A percentile compares a stretch with the other conserved stretches of the same genome.
Evolutionary conservation across 2,888 invertebrate species (phyloP).

Genomic region (Callosobruchus maculatus): DNA sequence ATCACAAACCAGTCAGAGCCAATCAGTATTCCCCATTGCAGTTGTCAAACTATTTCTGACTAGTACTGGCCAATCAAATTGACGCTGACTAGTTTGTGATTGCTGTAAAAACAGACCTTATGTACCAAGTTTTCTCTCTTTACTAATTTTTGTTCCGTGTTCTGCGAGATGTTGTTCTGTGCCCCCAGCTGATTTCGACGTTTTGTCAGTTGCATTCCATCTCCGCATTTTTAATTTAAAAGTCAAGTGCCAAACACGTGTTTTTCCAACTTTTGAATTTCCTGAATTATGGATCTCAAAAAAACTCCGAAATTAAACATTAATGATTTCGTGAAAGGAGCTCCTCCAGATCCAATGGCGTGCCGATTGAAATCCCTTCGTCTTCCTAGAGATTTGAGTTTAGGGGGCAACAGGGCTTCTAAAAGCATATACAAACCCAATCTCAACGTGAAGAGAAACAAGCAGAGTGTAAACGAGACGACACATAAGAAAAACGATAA

Average conservation of each 20-base stretch:
- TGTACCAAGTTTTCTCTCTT: no score
- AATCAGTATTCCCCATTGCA: no score
- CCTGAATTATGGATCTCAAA: not conserved
- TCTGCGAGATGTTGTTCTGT: not conserved
- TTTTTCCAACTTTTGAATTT: not conserved
- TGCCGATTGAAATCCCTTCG: constrained; percentile 38
- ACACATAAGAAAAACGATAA: not conserved
- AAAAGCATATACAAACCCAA: constrained; percentile 44
- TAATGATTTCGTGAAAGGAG: not conserved
- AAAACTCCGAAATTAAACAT: not conserved
- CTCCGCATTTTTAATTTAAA: not conserved
- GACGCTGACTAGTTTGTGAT: no score
- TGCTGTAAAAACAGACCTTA: no score
- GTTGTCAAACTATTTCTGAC: no score
- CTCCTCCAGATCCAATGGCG: not conserved
- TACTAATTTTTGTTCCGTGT: not conserved
- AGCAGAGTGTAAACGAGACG: constrained; percentile 10
- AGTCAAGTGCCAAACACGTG: not conserved
- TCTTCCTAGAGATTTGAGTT: constrained; percentile 40
- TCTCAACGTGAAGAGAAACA: constrained; percentile 41
- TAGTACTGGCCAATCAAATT: no score
- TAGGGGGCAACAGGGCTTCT: constrained; percentile 39
- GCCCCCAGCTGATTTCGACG: not conserved
- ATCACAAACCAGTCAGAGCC: no score
- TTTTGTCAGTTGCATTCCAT: not conserved